phyloP scores from a whole-genome alignment of 2,113 vertebrate genomes.

The Zapus hudsonius region DNA sequence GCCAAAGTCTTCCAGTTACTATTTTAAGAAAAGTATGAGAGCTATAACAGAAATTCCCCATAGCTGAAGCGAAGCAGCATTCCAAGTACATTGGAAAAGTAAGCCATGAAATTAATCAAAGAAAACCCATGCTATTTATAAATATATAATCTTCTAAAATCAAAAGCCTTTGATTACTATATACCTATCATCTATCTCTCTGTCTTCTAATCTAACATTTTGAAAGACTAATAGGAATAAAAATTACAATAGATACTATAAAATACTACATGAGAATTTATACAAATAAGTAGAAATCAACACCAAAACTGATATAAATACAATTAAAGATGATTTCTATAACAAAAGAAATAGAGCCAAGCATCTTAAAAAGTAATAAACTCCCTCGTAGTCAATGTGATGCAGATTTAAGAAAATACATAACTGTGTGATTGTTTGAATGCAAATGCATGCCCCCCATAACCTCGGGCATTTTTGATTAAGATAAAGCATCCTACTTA shows the following conservation, averaged over 20 bases:
- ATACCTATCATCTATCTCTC: background rate
- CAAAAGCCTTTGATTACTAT: background rate
- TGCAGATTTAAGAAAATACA: background rate
- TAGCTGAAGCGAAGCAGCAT: background rate
- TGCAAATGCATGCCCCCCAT: no score
- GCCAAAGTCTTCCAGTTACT: background rate
- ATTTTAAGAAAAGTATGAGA: background rate
- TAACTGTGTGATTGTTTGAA: background rate
- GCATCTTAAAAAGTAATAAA: background rate
- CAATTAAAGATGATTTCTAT: background rate
- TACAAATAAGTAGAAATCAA: background rate
- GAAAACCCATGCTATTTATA: slow-evolving; percentile 42
- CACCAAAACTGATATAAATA: background rate
- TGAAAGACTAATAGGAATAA: background rate
- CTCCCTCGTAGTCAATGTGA: background rate
- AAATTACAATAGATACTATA: background rate
- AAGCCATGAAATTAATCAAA: slow-evolving; percentile 11
- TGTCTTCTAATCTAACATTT: background rate
- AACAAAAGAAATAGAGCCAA: background rate
- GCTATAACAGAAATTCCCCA: background rate
- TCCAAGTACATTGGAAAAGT: background rate
- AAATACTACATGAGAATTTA: background rate
- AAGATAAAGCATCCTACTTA: no score
- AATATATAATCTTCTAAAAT: slow-evolving; percentile 24
- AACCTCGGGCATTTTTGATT: no score